Evolutionary conservation across 2,113 vertebrate species (phyloP), one percentile per base, ranked within the genome.

Genomic region (Crotalus horridus): DNA sequence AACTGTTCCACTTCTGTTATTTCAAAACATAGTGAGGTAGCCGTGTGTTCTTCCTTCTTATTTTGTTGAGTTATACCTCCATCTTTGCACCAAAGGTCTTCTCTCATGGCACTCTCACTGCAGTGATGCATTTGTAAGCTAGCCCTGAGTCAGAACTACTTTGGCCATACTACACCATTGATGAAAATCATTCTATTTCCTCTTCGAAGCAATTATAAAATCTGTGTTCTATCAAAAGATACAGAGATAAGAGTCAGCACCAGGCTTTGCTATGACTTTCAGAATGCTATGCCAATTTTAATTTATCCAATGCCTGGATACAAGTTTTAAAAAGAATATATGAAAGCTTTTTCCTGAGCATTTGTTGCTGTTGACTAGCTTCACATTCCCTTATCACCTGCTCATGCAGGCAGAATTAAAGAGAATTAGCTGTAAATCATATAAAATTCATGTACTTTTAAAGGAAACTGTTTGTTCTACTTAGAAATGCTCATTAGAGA

Each of bases 361-460:
- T 87, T 1, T 86, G 92, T 87, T 92, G 95, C 96, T 96, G 96
- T 97, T 94, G 97, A 96, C 96, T 95, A 1, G 61, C 92, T 96
- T 95, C 95, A 96, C 92, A 86, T 93, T 96, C 94, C 93, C 97
- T 98, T 98, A 98, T 97, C 97, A 26, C 96, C 95, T 97, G 97
- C 94, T 97, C 97, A 96, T 3, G 90, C 92, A 95, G 95, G 97
- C 97, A 98, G 97, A 98, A 98, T 96, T 95, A 96, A 97, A 95
- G 96, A 96, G 97, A 97, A 97, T 97, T 97, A 97, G 97, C 96
- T 95, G 95, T 96, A 97, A 98, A 98, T 97, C 97, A 97, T 97
- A 96, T 26, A 92, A 97, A 98, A 98, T 98, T 97, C 97, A 97
- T 96, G 97, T 97, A 96, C 96, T 96, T 97, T 97, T 96, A 96